Percentiles rank a stretch among this genome's conserved stretches.
These are phyloP conservation scores for Hippocampus mohnikei DNA, from an alignment of 2,113 vertebrate species.

Conservation along the genomic window DNA sequence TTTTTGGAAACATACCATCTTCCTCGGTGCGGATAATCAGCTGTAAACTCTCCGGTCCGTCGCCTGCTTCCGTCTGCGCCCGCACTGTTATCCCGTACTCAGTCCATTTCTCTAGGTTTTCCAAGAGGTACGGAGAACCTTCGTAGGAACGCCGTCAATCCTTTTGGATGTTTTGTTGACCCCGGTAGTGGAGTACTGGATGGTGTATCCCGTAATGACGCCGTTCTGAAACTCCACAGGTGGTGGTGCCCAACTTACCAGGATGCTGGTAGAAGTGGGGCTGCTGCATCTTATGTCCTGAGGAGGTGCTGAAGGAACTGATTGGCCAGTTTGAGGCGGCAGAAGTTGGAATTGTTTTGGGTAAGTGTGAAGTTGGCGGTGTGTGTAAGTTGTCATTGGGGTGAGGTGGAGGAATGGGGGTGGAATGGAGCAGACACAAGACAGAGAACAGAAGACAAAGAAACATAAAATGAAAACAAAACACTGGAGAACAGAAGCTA, in stretches of 20 bases:
- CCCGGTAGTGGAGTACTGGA: slow-evolving; percentile 83
- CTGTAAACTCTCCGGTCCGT: slow-evolving; percentile 90
- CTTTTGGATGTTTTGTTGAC: slow-evolving; percentile 81
- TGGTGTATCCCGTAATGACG: slow-evolving; percentile 87
- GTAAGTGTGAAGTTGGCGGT: slow-evolving; percentile 52
- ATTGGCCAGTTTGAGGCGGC: slow-evolving; percentile 72
- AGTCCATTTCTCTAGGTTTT: slow-evolving; percentile 94
- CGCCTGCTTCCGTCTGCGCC: slow-evolving; percentile 87
- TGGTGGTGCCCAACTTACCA: slow-evolving; percentile 97
- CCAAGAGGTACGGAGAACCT: slow-evolving; percentile 85
- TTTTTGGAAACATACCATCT: slow-evolving; percentile 90
- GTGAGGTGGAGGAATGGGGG: slow-evolving; percentile 56
- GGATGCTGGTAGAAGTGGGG: slow-evolving; percentile 93
- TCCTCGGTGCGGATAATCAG: slow-evolving; percentile 95
- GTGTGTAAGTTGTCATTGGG: slow-evolving; percentile 51
- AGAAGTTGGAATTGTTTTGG: slow-evolving; percentile 42
- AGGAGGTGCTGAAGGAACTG: slow-evolving; percentile 94
- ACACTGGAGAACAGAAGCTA: slow-evolving; percentile 57
- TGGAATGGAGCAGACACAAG: slow-evolving; percentile 81
- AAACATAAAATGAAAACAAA: slow-evolving; percentile 73
- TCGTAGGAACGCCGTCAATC: slow-evolving; percentile 80
- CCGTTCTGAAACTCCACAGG: slow-evolving; percentile 88
- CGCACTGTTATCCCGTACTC: slow-evolving; percentile 90
- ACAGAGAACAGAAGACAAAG: slow-evolving; percentile 79
- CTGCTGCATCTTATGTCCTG: slow-evolving; percentile 93